Evolutionary conservation across 2,888 invertebrate genomes (phyloP).

Genomic region (Galeruca laticollis): DNA sequence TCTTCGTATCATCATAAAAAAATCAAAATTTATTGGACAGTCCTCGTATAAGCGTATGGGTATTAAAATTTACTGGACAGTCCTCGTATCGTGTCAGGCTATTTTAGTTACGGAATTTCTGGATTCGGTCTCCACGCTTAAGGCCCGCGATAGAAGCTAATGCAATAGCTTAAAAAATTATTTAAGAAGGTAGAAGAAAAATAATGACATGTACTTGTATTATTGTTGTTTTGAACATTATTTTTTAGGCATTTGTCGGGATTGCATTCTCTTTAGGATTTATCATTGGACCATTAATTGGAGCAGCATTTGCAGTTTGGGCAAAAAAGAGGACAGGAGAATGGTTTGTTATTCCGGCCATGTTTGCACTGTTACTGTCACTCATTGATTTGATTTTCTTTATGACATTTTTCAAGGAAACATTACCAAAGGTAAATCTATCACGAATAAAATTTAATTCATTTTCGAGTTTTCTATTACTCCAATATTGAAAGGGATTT

Average conservation of each 20-base stretch:
- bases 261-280: conserved; percentile 98
- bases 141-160: too few relatives aligned
- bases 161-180: too few relatives aligned
- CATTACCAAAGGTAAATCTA: conserved; percentile 77
- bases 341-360: conserved; percentile 87
- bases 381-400: conserved; percentile 84
- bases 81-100: too few relatives aligned
- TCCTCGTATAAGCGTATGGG: too few relatives aligned
- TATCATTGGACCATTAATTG: conserved; percentile 94
- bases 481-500: not conserved
- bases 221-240: not conserved
- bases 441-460: not conserved
- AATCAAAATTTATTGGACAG: too few relatives aligned
- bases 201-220: too few relatives aligned
- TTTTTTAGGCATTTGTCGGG: conserved; percentile 90
- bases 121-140: too few relatives aligned
- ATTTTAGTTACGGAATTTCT: too few relatives aligned
- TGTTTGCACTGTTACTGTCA: conserved; percentile 81
- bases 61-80: too few relatives aligned
- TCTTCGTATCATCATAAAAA: too few relatives aligned
- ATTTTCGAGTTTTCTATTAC: not conserved
- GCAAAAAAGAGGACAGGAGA: conserved; percentile 73
- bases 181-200: too few relatives aligned
- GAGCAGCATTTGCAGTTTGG: conserved; percentile 85
- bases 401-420: conserved; percentile 82